A percentile compares a stretch with the other conserved stretches of the same genome.
Evolutionary conservation across 2,113 vertebrate species (phyloP).

Genomic region (Centropus bengalensis): DNA sequence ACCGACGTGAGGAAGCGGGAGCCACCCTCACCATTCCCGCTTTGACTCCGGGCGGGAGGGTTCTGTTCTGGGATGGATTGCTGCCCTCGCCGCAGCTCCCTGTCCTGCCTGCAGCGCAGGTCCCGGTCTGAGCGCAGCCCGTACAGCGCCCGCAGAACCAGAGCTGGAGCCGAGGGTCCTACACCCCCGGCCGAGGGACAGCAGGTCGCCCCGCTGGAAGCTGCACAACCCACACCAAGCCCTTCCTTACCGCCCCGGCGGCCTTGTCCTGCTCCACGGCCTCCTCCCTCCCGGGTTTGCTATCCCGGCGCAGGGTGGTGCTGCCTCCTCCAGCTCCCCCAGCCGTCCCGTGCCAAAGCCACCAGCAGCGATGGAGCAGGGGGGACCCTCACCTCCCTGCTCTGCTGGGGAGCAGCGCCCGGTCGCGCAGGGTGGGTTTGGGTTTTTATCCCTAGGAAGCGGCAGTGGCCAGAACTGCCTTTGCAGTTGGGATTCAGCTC

Average conservation of each 20-base stretch:
- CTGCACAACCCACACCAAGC: fast-evolving
- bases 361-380: not conserved
- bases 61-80: not conserved
- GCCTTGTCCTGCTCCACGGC: fast-evolving
- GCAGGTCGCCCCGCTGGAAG: not conserved
- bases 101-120: not conserved
- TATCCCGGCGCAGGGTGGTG: too few relatives aligned
- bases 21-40: not conserved
- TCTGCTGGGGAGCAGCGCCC: not conserved
- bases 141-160: too few relatives aligned
- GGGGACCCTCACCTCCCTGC: not conserved
- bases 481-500: not conserved
- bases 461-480: not conserved
- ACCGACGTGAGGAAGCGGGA: fast-evolving
- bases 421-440: not conserved
- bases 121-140: not conserved
- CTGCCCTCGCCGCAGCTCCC: not conserved
- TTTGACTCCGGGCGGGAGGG: not conserved
- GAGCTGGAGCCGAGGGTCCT: too few relatives aligned
- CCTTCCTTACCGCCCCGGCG: fast-evolving
- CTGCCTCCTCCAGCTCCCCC: too few relatives aligned
- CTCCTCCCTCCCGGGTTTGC: fast-evolving
- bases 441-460: not conserved
- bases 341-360: too few relatives aligned
- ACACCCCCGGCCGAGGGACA: fast-evolving